Percentiles rank a stretch among this genome's conserved stretches.
Evolutionary conservation across 2,113 vertebrate genomes (phyloP).

Genomic region (Chlorodrepanis virens): DNA sequence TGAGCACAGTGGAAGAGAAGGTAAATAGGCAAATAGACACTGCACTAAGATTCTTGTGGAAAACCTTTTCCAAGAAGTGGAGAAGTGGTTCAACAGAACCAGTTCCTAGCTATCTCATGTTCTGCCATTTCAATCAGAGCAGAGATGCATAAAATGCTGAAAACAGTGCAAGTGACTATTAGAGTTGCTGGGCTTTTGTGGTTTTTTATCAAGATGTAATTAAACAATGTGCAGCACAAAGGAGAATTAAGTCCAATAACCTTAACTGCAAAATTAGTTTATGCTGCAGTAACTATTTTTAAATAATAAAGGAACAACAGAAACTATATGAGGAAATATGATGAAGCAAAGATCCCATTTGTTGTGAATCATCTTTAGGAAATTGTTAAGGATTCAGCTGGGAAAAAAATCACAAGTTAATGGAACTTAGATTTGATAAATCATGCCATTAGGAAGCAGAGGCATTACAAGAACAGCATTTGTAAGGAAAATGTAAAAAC

Average conservation of each 20-base stretch:
- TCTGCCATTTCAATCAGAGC: background rate
- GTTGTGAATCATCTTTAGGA: constrained; percentile 12
- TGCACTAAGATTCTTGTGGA: background rate
- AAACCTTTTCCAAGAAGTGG: background rate
- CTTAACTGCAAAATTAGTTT: constrained; percentile 13
- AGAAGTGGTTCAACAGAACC: background rate
- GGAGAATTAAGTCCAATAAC: background rate
- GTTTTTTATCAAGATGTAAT: background rate
- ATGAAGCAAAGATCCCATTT: constrained; percentile 29
- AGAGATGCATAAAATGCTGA: background rate
- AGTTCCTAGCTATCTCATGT: background rate
- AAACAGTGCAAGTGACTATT: background rate
- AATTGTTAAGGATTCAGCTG: constrained; percentile 23
- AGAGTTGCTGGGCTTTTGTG: background rate
- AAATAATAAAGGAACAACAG: background rate
- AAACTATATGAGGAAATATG: background rate
- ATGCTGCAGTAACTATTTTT: background rate
- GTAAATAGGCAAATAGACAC: background rate
- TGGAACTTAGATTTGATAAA: background rate
- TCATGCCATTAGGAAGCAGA: background rate
- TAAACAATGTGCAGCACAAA: background rate
- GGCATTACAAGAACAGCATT: constrained; percentile 36
- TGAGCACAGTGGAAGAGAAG: background rate
- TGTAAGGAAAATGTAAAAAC: constrained; percentile 2
- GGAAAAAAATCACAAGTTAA: constrained; percentile 53